Evolutionary conservation across 2,888 invertebrate genomes (phyloP).

Genomic region (Dasysyrphus tricinctus): DNA sequence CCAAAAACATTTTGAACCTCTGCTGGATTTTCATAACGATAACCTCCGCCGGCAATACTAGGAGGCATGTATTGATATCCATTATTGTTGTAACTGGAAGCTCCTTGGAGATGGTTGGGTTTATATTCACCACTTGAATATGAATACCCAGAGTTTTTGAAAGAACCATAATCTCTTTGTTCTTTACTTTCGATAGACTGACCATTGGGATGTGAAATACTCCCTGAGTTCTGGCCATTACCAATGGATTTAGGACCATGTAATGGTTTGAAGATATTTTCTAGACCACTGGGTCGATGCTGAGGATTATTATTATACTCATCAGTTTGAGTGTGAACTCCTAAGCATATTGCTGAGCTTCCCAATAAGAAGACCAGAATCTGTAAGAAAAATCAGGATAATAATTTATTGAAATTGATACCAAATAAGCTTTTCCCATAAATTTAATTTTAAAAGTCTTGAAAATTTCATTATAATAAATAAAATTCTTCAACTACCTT

Average conservation of each 20-base stretch:
- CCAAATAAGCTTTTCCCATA: too few relatives aligned
- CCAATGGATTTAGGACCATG: conserved; percentile 36
- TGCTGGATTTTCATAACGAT: conserved; percentile 5
- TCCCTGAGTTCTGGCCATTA: conserved; percentile 9
- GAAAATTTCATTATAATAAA: too few relatives aligned
- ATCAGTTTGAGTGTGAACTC: background rate
- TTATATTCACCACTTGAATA: background rate
- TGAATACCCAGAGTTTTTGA: background rate
- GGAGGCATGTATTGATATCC: conserved; percentile 26
- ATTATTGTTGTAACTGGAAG: background rate
- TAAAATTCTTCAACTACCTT: too few relatives aligned
- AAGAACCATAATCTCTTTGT: background rate
- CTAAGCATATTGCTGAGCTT: background rate
- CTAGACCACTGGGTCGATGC: background rate
- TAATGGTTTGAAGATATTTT: conserved; percentile 39
- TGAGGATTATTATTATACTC: conserved; percentile 16
- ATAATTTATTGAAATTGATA: background rate
- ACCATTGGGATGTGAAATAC: background rate
- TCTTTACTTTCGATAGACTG: conserved; percentile 5
- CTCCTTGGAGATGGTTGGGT: background rate
- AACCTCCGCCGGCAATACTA: background rate
- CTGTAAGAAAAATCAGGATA: background rate
- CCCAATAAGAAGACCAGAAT: conserved; percentile 32
- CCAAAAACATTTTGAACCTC: background rate
- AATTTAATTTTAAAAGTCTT: too few relatives aligned